Evolutionary conservation across 2,797 vertebrate species (phyloP).

Genomic region (Enteromius radiatus): DNA sequence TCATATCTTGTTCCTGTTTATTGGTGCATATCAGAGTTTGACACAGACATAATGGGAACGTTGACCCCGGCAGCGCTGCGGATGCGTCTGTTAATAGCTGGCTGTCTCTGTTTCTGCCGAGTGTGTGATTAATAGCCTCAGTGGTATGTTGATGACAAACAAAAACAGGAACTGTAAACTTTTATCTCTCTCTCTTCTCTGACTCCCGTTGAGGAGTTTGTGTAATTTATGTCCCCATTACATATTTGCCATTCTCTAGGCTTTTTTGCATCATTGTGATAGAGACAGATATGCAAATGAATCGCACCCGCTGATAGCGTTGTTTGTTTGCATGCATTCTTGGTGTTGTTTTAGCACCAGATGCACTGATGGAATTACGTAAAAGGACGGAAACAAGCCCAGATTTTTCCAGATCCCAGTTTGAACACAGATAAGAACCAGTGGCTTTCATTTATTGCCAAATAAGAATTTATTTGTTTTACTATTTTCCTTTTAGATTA

Average conservation of each 20-base stretch:
- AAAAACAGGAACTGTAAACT: conserved; percentile 84
- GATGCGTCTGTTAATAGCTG: conserved; percentile 74
- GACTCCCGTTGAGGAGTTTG: conserved; percentile 70
- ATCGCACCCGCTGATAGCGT: background rate
- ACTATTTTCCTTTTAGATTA: background rate
- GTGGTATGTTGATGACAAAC: conserved; percentile 77
- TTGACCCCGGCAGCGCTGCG: conserved; percentile 67
- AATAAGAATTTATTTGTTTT: background rate
- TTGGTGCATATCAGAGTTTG: conserved; percentile 51
- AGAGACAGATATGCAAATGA: background rate
- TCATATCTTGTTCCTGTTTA: conserved; percentile 74
- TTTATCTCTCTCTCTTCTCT: conserved; percentile 71
- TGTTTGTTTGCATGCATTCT: conserved; percentile 25
- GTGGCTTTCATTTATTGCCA: background rate
- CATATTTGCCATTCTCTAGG: conserved; percentile 57
- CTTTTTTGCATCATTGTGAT: conserved; percentile 47
- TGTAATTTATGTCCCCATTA: conserved; percentile 71
- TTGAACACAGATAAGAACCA: background rate
- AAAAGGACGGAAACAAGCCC: background rate
- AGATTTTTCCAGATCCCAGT: background rate
- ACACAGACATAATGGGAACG: conserved; percentile 64
- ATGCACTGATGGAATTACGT: background rate
- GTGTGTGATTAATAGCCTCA: conserved; percentile 74
- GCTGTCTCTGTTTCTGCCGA: conserved; percentile 70
- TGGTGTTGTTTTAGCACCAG: conserved; percentile 18